Percentiles rank a stretch among this genome's conserved stretches.
Conservation (phyloP, 2,113 vertebrate genomes). For the Rhagologus leucostigma region DNA sequence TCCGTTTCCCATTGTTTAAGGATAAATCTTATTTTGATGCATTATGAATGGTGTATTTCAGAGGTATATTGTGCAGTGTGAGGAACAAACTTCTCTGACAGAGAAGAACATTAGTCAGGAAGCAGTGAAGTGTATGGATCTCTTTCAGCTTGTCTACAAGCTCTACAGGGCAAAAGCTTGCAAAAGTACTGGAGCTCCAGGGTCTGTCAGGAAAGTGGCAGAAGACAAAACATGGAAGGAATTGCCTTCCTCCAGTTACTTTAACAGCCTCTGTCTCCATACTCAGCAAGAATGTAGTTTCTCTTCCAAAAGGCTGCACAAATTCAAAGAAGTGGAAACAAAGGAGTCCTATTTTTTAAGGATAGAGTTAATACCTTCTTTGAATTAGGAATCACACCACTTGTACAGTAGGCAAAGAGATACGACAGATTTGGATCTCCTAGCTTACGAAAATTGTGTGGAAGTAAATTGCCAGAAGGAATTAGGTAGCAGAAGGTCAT, state of each 20-base stretch:
- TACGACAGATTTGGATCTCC: background rate
- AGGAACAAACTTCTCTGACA: background rate
- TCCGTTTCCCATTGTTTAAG: background rate
- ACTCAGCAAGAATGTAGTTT: background rate
- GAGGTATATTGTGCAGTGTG: background rate
- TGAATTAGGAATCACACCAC: background rate
- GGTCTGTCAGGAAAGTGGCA: background rate
- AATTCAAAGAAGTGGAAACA: background rate
- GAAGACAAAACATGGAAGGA: background rate
- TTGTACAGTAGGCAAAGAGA: background rate
- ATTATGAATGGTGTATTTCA: background rate
- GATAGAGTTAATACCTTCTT: background rate
- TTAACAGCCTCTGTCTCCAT: background rate
- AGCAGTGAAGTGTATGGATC: background rate
- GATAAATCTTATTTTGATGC: background rate
- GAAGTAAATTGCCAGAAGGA: background rate
- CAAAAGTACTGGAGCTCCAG: background rate
- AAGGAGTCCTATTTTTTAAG: background rate
- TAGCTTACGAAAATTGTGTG: background rate
- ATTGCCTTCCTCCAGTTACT: background rate
- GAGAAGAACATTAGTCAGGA: background rate
- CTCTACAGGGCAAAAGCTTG: background rate
- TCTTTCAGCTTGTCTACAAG: background rate
- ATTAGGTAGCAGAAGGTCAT: background rate
- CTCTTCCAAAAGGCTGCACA: background rate